Base-by-base conservation (phyloP, 2,113 vertebrate species). In the Hippocampus mohnikei region DNA sequence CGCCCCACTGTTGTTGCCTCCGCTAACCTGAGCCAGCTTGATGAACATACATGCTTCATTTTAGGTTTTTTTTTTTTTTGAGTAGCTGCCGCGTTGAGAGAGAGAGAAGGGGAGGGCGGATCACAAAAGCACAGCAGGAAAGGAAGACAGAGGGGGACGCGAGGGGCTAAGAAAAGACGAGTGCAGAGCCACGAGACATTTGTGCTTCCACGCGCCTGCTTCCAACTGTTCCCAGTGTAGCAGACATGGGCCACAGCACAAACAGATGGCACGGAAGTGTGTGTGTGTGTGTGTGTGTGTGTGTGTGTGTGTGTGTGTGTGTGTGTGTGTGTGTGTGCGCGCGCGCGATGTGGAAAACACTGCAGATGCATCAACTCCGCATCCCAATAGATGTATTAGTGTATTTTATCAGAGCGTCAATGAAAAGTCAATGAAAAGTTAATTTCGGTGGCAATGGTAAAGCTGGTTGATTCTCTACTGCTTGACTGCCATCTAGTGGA, bases 211-310 rank as follows among this genome's bases (percentile, higher is more conserved):
- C 75, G 77, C 73, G 73, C 76, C 66, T 80, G 75, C 82, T 85
- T 78, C 80, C 86, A 83, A 88, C 79, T 81, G 83, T 80, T 87
- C 86, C 80, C 76, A 76, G 84, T 86, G 86, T 84, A 80, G 83
- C 76, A 84, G 87, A 84, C 81, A 89, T 63, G 82, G 86, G 84
- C 88, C 71, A 80, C 81, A 87, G 88, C 83, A 85, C 88, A 84
- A 79, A 87, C 88, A 90, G 88, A 90, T 89, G 90, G 88, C 75
- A 68, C 72, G 64, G 76, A 78, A 70, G 84, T 78, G 82, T 83
- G 85, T 73, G 75, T 62, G 75, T 50, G 67, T 72, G 73, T 52
- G 75, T 44, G 72, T 73, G 72, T 70, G 71, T 71, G 70, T 59
- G 67, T 76, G 63, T 68, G 67, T 70, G 71, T 70, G 44, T 18